Conservation (phyloP, 2,113 vertebrate genomes). For the Leucosticte australis region DNA sequence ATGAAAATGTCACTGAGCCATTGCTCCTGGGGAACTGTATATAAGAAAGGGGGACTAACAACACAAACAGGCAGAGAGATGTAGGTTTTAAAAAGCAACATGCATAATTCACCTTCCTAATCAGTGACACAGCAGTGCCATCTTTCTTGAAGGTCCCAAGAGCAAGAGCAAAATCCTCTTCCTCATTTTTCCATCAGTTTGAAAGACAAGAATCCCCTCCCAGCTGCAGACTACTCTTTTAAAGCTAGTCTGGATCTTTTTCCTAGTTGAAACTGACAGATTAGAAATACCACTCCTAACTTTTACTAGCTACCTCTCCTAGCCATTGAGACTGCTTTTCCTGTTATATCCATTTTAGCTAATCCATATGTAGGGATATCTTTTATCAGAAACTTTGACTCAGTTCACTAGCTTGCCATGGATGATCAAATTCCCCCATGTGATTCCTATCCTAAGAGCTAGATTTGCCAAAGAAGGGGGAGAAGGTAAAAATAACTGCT, state of each 20-base stretch:
- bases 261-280: background rate
- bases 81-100: background rate
- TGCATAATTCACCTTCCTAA: background rate
- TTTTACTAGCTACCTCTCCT: background rate
- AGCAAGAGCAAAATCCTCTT: background rate
- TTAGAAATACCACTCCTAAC: background rate
- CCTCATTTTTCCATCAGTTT: background rate
- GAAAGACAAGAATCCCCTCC: background rate
- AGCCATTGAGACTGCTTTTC: background rate
- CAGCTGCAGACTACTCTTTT: background rate
- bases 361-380: background rate
- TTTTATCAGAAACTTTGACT: background rate
- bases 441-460: background rate
- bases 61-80: background rate
- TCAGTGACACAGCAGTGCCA: background rate
- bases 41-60: background rate
- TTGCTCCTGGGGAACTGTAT: background rate
- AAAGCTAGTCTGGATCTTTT: background rate
- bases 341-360: background rate
- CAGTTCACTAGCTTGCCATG: background rate
- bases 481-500: background rate
- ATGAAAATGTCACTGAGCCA: background rate
- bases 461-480: background rate
- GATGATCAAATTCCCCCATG: background rate
- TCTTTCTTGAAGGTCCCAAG: background rate